These are phyloP conservation scores for Trissoscelio sp. DNA, from an alignment of 2,888 invertebrate genomes.

Conservation along the genomic window DNA sequence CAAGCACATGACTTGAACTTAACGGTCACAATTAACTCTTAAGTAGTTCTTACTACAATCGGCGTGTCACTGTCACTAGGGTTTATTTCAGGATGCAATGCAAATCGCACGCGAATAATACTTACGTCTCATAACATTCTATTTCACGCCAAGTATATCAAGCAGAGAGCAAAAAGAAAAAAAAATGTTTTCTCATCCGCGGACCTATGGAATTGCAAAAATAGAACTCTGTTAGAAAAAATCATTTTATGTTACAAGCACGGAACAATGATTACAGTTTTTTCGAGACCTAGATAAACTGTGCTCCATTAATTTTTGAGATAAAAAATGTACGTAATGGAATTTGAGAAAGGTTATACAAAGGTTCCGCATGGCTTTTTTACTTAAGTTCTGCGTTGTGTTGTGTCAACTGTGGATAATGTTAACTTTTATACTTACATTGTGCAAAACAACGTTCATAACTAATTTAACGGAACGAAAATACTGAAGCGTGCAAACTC, in stretches of 20 bases:
- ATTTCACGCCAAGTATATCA: conserved; percentile 12
- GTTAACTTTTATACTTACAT: conserved; percentile 29
- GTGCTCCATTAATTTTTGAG: conserved; percentile 50
- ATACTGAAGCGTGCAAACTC: conserved; percentile 42
- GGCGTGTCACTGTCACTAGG: conserved; percentile 48
- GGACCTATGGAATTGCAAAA: background rate
- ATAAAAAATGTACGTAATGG: conserved; percentile 31
- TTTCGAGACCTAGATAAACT: conserved; percentile 19
- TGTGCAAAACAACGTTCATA: conserved; percentile 31
- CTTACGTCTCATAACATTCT: conserved; percentile 33
- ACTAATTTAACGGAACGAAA: conserved; percentile 47
- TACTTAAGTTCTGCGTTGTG: conserved; percentile 3
- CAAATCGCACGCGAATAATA: conserved; percentile 28
- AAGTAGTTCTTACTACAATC: conserved; percentile 55
- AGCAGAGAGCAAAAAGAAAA: conserved; percentile 1
- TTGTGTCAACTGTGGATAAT: conserved; percentile 7
- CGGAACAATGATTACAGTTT: conserved; percentile 40
- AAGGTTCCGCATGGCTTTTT: conserved; percentile 16
- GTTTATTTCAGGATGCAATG: conserved; percentile 45
- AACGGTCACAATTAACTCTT: conserved; percentile 54
- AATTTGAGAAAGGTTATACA: conserved; percentile 23
- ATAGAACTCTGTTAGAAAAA: conserved; percentile 13
- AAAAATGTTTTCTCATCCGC: conserved; percentile 1
- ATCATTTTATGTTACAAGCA: conserved; percentile 30
- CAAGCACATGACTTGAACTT: conserved; percentile 50